phyloP scores from a whole-genome alignment of 1,140 invertebrate genomes.

The Lepidostoma basale region DNA sequence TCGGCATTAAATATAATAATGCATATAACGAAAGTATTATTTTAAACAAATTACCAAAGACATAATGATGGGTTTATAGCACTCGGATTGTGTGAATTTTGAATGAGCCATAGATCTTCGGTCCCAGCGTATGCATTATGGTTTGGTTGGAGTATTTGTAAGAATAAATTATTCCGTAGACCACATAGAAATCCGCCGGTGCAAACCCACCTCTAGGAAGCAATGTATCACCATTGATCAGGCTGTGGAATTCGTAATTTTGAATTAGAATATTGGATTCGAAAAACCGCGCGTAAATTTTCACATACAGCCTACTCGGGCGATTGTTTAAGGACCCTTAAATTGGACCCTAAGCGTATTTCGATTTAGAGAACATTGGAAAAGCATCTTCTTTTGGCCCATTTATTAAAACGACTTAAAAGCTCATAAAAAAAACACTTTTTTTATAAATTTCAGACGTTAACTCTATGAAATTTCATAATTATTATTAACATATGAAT shows the following conservation, averaged over 20 bases:
- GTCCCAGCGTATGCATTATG: slow-evolving; percentile 17
- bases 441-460: too few species aligned
- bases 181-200: background rate
- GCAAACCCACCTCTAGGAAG: background rate
- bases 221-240: slow-evolving; percentile 4
- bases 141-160: slow-evolving; percentile 14
- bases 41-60: too few species aligned
- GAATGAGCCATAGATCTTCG: background rate
- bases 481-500: too few species aligned
- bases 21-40: too few species aligned
- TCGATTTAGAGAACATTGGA: slow-evolving; percentile 8
- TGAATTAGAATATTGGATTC: slow-evolving; percentile 2
- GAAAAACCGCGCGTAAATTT: slow-evolving; percentile 1
- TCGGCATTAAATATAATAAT: too few species aligned
- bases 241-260: background rate
- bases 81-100: background rate
- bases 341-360: background rate
- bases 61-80: too few species aligned
- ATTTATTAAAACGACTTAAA: too few species aligned
- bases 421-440: too few species aligned
- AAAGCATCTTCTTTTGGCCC: background rate
- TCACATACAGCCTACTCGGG: background rate
- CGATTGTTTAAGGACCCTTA: background rate
- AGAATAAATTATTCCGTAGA: slow-evolving; percentile 20
- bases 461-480: too few species aligned